Evolutionary conservation across 1,140 invertebrate species (phyloP), one percentile per base, ranked within the genome.

Genomic region (Anadara kagoshimensis): DNA sequence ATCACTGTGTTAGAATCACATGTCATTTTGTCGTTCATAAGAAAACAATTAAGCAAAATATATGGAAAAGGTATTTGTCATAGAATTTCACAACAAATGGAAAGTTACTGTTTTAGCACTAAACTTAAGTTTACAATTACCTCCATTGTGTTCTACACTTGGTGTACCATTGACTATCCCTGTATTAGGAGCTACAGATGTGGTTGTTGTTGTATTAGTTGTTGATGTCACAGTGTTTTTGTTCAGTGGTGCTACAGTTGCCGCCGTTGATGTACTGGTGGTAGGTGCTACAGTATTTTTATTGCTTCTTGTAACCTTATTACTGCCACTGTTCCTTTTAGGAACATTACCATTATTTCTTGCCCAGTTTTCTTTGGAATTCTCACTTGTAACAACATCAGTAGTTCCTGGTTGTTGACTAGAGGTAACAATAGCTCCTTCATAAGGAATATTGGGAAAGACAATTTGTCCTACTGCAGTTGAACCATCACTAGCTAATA

Each of bases 371-470:
- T 70, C 70, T 44, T 77, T 73, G 69, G 58, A 66, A 14, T 70
- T 68, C 36, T 29, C 62, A 16, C 41, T 36, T n/a, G 54, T 47
- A 41, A 41, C 67, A 18, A 57, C 66, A 22, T 70, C 73, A 29
- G n/a, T n/a, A n/a, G 53, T 49, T 36, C 56, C 59, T 45, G 69
- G 59, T 56, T 57, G 68, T 24, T 75, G 73, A 70, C 73, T 70
- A 70, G 73, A 66, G 12, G 68, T 64, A 22, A 69, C 67, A 20
- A 75, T 44, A 29, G n/a, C 44, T 3, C 66, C 66, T 22, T 75
- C 73, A 56, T 70, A 75, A 20, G 73, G 73, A 7, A 75, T 75
- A 44, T 75, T 75, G 10, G 73, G 73, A 58, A 75, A 75, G n/a
- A 75, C 73, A 70, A 75, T 75, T 58, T 75, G 73, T 26, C 73